Percentiles rank a stretch among this genome's conserved stretches.
phyloP scores from a whole-genome alignment of 2,888 invertebrate species.

The Thumatha senex region DNA sequence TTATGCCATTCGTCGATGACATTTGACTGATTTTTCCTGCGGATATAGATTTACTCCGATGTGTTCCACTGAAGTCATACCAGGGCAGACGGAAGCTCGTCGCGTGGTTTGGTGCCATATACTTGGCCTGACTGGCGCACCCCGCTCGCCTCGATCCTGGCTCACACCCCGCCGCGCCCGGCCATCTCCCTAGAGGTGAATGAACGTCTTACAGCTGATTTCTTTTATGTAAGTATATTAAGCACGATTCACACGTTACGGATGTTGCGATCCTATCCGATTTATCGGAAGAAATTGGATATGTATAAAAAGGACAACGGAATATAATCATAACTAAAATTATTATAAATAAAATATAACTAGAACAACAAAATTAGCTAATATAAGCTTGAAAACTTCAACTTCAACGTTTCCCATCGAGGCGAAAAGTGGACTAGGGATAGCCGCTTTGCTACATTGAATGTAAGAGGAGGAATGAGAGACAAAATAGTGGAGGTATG shows the following conservation, averaged over 20 bases:
- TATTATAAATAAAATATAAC: too few relatives aligned
- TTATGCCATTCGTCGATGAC: constrained; percentile 8
- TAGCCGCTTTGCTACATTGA: too few relatives aligned
- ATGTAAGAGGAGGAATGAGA: too few relatives aligned
- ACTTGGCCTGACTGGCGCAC: constrained; percentile 13
- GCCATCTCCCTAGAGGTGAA: constrained; percentile 58
- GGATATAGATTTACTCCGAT: constrained; percentile 22
- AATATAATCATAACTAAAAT: too few relatives aligned
- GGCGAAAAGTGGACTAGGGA: too few relatives aligned
- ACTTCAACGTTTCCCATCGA: too few relatives aligned
- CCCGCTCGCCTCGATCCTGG: constrained; percentile 4
- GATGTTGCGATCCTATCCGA: not conserved
- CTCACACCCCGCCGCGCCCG: constrained; percentile 23
- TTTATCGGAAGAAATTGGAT: too few relatives aligned
- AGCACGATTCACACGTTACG: constrained; percentile 29
- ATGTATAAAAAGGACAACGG: too few relatives aligned
- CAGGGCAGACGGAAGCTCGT: constrained; percentile 34
- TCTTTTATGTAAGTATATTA: constrained; percentile 56
- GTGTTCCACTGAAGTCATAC: constrained; percentile 25
- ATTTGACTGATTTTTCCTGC: constrained; percentile 14
- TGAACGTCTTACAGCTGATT: constrained; percentile 61
- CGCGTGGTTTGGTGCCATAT: constrained; percentile 39
- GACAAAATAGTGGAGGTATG: too few relatives aligned
- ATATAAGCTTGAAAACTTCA: too few relatives aligned
- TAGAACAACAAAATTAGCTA: too few relatives aligned